Evolutionary conservation across 2,888 invertebrate genomes (phyloP), one percentile per base, ranked within the genome.

Genomic region (Nemurella pictetii): DNA sequence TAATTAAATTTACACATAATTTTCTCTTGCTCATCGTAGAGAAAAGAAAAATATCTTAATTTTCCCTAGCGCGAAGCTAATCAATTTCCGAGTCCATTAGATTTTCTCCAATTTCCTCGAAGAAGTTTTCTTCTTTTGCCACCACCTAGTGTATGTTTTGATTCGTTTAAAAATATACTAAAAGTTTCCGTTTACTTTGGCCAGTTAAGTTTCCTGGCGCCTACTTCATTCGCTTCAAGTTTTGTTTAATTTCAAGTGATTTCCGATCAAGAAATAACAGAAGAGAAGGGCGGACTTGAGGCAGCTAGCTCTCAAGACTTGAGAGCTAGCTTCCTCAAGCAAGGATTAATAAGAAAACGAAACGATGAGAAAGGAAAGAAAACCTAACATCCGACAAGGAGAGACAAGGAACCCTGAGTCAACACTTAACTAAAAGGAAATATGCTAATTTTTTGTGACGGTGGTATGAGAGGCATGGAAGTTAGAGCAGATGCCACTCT

Each of bases 181-280:
- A 1, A 27, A 27, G 80, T 81, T 30, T 81, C 26, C 55, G 82
- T 82, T 82, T 82, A 82, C 82, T 82, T 82, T 28, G 25, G 72
- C 55, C 9, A 55, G 55, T 55, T 55, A 55, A 55, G 55, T 55
- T 55, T 55, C 55, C 15, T 35, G 35, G 35, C 35, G n/a, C n/a
- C n/a, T n/a, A n/a, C n/a, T n/a, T n/a, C n/a, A n/a, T n/a, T n/a
- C n/a, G n/a, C n/a, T n/a, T n/a, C n/a, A 35, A 81, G 28, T 78
- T 78, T 78, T 82, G 26, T 25, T 72, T 82, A 55, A 72, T 82
- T 55, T 55, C 55, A 82, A 82, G 72, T 82, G 82, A 82, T 82
- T 82, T 80, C 80, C 85, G 73, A 85, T 85, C 85, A 85, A 84
- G 78, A 81, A 85, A 85, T 83, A 86, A 85, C 81, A 85, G 77